Conservation (phyloP, 2,888 invertebrate species). For the Lycocerus yunnanus region DNA sequence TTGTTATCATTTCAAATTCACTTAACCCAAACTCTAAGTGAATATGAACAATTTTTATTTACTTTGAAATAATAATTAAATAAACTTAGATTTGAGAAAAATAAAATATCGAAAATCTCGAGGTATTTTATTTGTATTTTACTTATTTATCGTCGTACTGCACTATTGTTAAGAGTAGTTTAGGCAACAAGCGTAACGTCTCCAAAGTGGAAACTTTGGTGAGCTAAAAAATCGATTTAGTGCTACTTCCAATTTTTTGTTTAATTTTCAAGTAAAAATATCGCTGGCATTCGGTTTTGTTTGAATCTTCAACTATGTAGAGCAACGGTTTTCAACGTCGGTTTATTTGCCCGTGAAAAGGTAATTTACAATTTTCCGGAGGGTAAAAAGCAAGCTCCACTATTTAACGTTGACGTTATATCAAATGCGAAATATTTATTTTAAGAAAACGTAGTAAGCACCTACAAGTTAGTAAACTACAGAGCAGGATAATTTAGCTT, state of each 20-base stretch:
- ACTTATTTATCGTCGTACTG: neutral
- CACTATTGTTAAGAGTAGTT: neutral
- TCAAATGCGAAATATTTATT: neutral
- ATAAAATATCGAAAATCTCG: neutral
- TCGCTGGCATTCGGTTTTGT: neutral
- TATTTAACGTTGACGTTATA: neutral
- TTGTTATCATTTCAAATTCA: conserved; percentile 3
- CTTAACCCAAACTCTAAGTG: neutral
- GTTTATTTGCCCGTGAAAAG: neutral
- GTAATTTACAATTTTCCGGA: neutral
- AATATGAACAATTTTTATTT: neutral
- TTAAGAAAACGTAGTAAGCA: neutral
- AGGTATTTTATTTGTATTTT: neutral
- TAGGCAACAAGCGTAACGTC: neutral
- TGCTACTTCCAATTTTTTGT: neutral
- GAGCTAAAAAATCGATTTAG: neutral
- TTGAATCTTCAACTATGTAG: neutral
- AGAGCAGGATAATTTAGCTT: neutral
- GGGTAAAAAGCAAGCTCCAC: neutral
- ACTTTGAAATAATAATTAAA: neutral
- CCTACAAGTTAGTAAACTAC: neutral
- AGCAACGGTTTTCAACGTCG: neutral
- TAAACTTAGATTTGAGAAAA: neutral
- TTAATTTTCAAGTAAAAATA: neutral
- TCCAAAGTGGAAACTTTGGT: neutral